Evolutionary conservation across 2,113 vertebrate species (phyloP).

Genomic region (Dicrurus megarhynchus): DNA sequence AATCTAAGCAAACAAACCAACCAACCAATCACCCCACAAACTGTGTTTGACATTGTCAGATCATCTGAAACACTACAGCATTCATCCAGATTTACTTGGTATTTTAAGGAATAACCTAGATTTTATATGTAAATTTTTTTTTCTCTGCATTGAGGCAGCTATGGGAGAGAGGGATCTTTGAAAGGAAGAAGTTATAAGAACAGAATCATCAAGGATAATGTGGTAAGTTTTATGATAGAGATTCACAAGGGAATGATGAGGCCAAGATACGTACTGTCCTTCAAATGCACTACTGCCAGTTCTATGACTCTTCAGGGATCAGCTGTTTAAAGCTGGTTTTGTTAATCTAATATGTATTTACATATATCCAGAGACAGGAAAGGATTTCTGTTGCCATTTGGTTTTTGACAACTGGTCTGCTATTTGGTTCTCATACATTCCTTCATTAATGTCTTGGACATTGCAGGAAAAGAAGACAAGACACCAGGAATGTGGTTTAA

Average conservation of each 20-base stretch:
- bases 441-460: constrained; percentile 62
- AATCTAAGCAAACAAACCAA: constrained; percentile 19
- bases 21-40: neutral
- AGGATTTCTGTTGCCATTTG: constrained; percentile 47
- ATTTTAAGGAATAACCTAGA: neutral
- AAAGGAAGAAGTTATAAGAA: neutral
- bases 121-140: neutral
- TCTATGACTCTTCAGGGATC: constrained; percentile 32
- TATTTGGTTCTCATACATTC: constrained; percentile 66
- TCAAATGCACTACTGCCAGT: neutral
- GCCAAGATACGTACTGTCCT: neutral
- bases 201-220: neutral
- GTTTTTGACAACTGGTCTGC: constrained; percentile 62
- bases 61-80: neutral
- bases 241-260: neutral
- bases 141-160: neutral
- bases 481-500: constrained; percentile 64
- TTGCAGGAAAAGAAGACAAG: constrained; percentile 62
- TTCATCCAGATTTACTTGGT: neutral
- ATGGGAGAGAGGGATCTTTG: neutral
- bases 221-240: neutral
- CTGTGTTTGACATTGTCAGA: neutral
- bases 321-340: constrained; percentile 41
- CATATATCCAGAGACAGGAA: constrained; percentile 41
- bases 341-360: constrained; percentile 45